Conservation (phyloP, 1,140 invertebrate species). For the Dufourea novaeangliae region DNA sequence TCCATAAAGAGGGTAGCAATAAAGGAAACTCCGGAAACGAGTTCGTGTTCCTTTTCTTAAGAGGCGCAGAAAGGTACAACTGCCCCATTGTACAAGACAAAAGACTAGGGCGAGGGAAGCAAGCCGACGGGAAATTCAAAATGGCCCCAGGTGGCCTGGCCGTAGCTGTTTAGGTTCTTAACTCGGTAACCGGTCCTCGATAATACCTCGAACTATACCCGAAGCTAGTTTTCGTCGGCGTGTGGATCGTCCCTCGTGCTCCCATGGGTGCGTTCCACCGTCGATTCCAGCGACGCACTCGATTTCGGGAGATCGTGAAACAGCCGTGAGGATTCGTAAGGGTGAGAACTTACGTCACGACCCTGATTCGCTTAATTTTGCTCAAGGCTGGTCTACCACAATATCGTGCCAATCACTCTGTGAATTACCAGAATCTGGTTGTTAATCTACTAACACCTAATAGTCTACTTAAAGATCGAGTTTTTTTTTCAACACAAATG, state of each 20-base stretch:
- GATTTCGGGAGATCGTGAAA: constrained; percentile 39
- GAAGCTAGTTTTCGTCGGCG: neutral
- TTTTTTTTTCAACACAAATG: too few species aligned
- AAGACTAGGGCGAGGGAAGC: neutral
- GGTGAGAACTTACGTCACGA: too few species aligned
- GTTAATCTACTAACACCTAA: too few species aligned
- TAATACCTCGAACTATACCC: neutral
- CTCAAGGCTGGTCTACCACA: too few species aligned
- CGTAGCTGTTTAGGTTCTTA: neutral
- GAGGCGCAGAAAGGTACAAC: neutral
- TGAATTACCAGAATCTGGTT: too few species aligned
- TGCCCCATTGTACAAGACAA: neutral
- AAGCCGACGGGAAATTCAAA: neutral
- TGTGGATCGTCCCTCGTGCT: neutral
- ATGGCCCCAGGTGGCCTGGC: neutral
- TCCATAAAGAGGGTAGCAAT: neutral
- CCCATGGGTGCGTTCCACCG: neutral
- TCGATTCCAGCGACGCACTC: constrained; percentile 35
- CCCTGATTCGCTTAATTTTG: too few species aligned
- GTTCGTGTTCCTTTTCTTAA: neutral
- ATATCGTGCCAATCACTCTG: too few species aligned
- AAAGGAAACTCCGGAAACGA: neutral
- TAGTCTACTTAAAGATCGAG: too few species aligned
- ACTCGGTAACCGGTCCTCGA: neutral
- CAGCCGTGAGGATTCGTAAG: neutral